Conservation (phyloP, 2,797 vertebrate species). For the Botia almorhae region DNA sequence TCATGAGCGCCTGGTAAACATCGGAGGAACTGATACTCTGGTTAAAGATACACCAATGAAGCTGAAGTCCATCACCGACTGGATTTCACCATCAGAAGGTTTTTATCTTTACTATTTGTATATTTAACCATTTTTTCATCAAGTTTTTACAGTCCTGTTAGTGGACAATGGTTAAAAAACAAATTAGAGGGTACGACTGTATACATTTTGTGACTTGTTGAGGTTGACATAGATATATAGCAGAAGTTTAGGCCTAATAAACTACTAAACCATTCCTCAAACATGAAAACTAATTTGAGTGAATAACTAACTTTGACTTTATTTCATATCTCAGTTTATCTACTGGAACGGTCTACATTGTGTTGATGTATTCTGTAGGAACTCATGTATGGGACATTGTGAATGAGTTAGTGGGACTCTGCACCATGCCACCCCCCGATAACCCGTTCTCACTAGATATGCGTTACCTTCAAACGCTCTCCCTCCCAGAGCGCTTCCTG, state of each 20-base stretch:
- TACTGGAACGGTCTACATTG: neutral
- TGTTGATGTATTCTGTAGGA: conserved; percentile 56
- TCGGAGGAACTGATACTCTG: conserved; percentile 77
- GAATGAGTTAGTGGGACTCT: conserved; percentile 79
- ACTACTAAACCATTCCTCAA: too few relatives aligned
- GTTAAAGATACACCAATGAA: conserved; percentile 82
- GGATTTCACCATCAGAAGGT: conserved; percentile 76
- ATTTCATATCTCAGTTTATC: neutral
- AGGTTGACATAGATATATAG: neutral
- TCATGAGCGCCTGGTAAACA: conserved; percentile 80
- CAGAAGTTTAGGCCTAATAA: too few relatives aligned
- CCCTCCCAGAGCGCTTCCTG: conserved; percentile 76
- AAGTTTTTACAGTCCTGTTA: neutral
- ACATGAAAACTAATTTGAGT: neutral
- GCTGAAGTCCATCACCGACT: conserved; percentile 80
- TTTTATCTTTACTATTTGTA: conserved; percentile 50
- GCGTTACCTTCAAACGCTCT: conserved; percentile 76
- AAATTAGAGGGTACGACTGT: neutral
- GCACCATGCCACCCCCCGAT: conserved; percentile 78
- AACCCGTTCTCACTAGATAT: conserved; percentile 81
- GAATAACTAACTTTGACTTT: neutral
- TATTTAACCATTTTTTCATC: conserved; percentile 3
- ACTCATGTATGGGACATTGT: conserved; percentile 78
- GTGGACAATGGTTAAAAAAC: conserved; percentile 1
- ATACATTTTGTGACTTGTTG: neutral